phyloP scores from a whole-genome alignment of 2,113 vertebrate species.

The Ameiurus melas region DNA sequence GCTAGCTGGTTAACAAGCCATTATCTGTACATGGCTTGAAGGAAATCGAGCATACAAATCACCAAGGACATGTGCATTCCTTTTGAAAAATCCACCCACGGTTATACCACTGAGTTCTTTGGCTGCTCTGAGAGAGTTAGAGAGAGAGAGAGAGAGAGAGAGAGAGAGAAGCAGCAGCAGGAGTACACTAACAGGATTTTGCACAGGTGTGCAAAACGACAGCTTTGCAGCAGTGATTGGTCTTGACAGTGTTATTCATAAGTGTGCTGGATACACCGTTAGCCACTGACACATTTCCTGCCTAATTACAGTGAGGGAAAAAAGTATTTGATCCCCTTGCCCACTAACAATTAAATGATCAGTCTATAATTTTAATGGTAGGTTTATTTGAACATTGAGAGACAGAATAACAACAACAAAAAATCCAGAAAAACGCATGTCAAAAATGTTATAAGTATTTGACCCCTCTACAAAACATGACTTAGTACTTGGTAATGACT shows the following conservation, averaged over 20 bases:
- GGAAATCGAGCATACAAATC: slow-evolving; percentile 1
- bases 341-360: too few relatives aligned
- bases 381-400: too few relatives aligned
- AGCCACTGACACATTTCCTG: background rate
- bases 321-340: too few relatives aligned
- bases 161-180: background rate
- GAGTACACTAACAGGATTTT: slow-evolving; percentile 1
- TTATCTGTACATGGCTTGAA: background rate
- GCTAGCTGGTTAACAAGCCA: background rate
- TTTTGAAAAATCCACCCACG: background rate
- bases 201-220: slow-evolving; percentile 19
- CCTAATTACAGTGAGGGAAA: too few relatives aligned
- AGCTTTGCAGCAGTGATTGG: slow-evolving; percentile 1
- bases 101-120: background rate
- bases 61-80: background rate
- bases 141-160: background rate
- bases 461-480: too few relatives aligned
- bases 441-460: too few relatives aligned
- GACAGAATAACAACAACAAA: too few relatives aligned
- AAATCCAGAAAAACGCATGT: too few relatives aligned
- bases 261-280: background rate
- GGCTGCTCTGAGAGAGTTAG: background rate
- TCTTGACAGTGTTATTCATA: background rate
- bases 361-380: too few relatives aligned
- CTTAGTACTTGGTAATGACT: too few relatives aligned